Evolutionary conservation across 2,888 invertebrate species (phyloP).

Genomic region (Sesamia inferens): DNA sequence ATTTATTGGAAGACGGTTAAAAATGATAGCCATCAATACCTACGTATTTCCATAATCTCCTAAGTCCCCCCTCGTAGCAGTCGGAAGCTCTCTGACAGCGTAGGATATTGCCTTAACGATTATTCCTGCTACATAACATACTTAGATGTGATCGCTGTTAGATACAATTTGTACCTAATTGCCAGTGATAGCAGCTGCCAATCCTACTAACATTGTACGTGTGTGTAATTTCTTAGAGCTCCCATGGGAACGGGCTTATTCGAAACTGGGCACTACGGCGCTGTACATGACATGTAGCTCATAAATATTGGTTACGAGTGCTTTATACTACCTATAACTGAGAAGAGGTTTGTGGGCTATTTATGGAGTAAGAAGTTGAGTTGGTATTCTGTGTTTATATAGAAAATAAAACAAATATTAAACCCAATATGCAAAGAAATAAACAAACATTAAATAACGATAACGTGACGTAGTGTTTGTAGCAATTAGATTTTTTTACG

Average conservation of each 20-base stretch:
- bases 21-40: slow-evolving; percentile 5
- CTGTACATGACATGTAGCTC: slow-evolving; percentile 32
- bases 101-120: slow-evolving; percentile 23
- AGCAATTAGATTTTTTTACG: slow-evolving; percentile 35
- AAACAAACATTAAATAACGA: slow-evolving; percentile 21
- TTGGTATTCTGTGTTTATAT: background rate
- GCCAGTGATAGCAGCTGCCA: slow-evolving; percentile 55
- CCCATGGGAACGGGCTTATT: slow-evolving; percentile 45
- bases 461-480: slow-evolving; percentile 30
- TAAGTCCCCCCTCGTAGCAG: slow-evolving; percentile 9
- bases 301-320: slow-evolving; percentile 46
- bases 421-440: slow-evolving; percentile 8
- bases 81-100: slow-evolving; percentile 22
- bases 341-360: slow-evolving; percentile 20
- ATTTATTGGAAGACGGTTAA: slow-evolving; percentile 3
- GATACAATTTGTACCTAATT: slow-evolving; percentile 51
- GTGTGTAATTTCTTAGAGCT: slow-evolving; percentile 50
- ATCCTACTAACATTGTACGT: slow-evolving; percentile 44
- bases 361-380: slow-evolving; percentile 13
- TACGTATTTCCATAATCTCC: slow-evolving; percentile 22
- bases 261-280: slow-evolving; percentile 37
- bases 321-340: slow-evolving; percentile 13
- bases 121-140: slow-evolving; percentile 22
- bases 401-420: slow-evolving; percentile 5
- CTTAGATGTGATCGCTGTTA: slow-evolving; percentile 30